Conservation (phyloP, 2,888 invertebrate genomes). For the Lymantria dispar region DNA sequence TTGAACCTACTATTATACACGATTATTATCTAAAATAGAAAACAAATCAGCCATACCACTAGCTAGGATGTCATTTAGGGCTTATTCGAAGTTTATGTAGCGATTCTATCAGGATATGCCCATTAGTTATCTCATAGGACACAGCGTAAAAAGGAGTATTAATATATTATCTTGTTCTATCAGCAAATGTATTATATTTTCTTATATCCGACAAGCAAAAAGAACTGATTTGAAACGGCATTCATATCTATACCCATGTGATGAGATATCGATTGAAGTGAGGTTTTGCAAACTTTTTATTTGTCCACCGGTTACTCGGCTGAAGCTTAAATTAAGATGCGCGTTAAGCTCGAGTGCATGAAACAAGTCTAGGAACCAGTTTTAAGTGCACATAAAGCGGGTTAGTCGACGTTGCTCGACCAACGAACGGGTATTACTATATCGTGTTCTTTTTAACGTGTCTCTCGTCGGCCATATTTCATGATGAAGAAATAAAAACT, state of each 20-base stretch:
- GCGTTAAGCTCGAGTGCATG: constrained; percentile 67
- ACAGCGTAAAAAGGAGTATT: no score
- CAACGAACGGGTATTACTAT: constrained; percentile 62
- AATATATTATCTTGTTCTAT: no score
- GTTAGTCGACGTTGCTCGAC: constrained; percentile 58
- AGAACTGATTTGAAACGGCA: no score
- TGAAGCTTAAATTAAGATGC: constrained; percentile 69
- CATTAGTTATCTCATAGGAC: no score
- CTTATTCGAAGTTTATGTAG: no score
- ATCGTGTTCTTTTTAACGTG: constrained; percentile 74
- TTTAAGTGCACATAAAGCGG: constrained; percentile 75
- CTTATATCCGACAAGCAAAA: no score
- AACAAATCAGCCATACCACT: no score
- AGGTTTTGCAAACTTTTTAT: constrained; percentile 44
- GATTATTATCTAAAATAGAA: no score
- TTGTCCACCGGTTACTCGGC: constrained; percentile 45
- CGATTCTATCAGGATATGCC: no score
- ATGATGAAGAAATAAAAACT: constrained; percentile 60
- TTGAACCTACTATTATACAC: no score
- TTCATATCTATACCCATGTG: not conserved
- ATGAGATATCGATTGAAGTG: constrained; percentile 7
- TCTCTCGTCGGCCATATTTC: constrained; percentile 63
- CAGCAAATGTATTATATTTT: no score
- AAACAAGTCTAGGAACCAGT: constrained; percentile 66
- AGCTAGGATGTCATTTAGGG: no score